Evolutionary conservation across 1,140 invertebrate genomes (phyloP), one percentile per base, ranked within the genome.

Genomic region (Subanguina moxae): DNA sequence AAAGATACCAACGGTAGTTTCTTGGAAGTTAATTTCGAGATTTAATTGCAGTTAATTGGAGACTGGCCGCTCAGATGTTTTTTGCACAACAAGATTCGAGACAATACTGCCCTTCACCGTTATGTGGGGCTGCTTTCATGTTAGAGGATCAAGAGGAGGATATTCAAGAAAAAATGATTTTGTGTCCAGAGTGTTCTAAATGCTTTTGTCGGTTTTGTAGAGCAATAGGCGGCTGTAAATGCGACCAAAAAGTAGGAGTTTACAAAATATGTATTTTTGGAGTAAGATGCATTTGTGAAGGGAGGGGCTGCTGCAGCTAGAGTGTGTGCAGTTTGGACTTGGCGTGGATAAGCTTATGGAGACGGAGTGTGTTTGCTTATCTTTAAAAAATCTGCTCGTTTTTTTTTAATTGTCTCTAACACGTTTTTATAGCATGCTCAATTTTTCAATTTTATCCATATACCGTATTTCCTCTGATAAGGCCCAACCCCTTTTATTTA

Each of bases 151-250:
- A 25, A 38, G 52, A 59, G n/a, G 30, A 45, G 15, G 70, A 63
- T 15, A 32, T 28, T n/a, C 69, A 71, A 28, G 57, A 72, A 27
- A 42, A 27, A n/a, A 48, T 25, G 8, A 43, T 73, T 9, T 19
- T 67, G 19, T 71, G 70, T 43, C 70, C 70, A 30, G 70, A 71
- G 58, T 71, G 70, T 38, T 52, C 48, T 8, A 52, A 52, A 27
- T 52, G n/a, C n/a, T 52, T 21, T 52, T 52, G 48, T 52, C 48
- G 48, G 8, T 52, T 52, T 15, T 52, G 48, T 25, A 19, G 23
- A 52, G n/a, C 48, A 52, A 21, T 52, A 25, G 48, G 3, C n/a
- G 58, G 7, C n/a, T 61, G 58, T 27, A 7, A 5, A 45, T 71
- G 70, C 19, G 56, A 48, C 1, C 52, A 43, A n/a, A 21, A 13